Conservation (phyloP, 2,113 vertebrate genomes). For the Semnornis frantzii region DNA sequence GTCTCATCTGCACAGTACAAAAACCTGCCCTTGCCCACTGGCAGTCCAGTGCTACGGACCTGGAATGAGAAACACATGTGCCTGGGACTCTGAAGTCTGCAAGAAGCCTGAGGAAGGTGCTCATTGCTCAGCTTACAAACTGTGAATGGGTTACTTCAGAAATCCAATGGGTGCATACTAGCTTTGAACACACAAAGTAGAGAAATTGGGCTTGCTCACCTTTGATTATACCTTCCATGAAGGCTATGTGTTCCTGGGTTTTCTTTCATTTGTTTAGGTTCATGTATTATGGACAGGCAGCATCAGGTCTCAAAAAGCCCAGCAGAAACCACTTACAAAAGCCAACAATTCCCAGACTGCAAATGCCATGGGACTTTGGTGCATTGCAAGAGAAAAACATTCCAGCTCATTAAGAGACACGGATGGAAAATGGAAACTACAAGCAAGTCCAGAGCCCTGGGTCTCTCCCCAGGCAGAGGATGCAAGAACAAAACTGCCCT, state of each 20-base stretch:
- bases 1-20: background rate
- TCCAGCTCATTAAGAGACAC: background rate
- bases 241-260: background rate
- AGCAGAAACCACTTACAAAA: background rate
- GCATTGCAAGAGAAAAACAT: background rate
- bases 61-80: background rate
- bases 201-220: background rate
- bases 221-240: background rate
- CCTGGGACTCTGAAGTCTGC: background rate
- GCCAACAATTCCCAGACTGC: background rate
- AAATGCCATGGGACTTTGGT: background rate
- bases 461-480: background rate
- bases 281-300: background rate
- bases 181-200: background rate
- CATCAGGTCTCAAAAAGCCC: background rate
- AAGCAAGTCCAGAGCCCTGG: background rate
- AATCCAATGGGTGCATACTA: rapidly evolving
- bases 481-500: background rate
- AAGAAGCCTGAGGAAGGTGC: background rate
- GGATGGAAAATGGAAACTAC: background rate
- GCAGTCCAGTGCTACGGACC: background rate
- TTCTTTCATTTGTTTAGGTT: background rate
- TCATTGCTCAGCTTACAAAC: background rate
- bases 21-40: background rate
- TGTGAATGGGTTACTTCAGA: background rate